phyloP scores from a whole-genome alignment of 2,888 invertebrate species.

The Phyllotreta striolata region DNA sequence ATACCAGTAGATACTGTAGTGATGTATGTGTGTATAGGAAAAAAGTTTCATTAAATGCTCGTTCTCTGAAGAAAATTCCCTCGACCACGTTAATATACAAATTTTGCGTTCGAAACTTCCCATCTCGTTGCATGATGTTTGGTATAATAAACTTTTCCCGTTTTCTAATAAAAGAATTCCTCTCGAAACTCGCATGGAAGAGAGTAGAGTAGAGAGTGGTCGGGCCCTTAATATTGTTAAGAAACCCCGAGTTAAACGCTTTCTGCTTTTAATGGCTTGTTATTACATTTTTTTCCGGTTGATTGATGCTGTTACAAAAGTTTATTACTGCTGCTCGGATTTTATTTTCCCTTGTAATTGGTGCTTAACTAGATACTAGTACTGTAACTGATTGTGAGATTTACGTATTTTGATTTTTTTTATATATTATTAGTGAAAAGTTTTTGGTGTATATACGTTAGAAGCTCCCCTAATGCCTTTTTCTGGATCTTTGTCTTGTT shows the following conservation, averaged over 20 bases:
- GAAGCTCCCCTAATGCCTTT: no score
- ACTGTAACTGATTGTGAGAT: no score
- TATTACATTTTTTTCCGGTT: slow-evolving; percentile 20
- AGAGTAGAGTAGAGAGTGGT: neutral
- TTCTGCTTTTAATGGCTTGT: slow-evolving; percentile 8
- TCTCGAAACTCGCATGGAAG: neutral
- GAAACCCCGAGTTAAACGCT: slow-evolving; percentile 16
- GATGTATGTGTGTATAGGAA: neutral
- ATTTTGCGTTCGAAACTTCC: slow-evolving; percentile 27
- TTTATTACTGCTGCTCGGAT: slow-evolving; percentile 9
- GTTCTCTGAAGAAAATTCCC: neutral
- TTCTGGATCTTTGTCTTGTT: slow-evolving; percentile 17
- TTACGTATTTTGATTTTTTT: no score
- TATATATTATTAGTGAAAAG: no score
- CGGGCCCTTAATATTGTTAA: slow-evolving; percentile 17
- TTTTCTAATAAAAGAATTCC: slow-evolving; percentile 36
- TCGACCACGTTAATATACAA: slow-evolving; percentile 19
- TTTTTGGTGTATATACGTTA: no score
- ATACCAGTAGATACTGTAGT: neutral
- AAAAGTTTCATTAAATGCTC: slow-evolving; percentile 6
- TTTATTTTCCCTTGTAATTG: no score
- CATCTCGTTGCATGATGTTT: slow-evolving; percentile 36
- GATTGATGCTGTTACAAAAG: slow-evolving; percentile 7
- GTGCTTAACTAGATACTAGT: no score
- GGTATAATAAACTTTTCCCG: slow-evolving; percentile 37